Conservation (phyloP, 2,797 vertebrate genomes). For the Toxotes lorentzi region DNA sequence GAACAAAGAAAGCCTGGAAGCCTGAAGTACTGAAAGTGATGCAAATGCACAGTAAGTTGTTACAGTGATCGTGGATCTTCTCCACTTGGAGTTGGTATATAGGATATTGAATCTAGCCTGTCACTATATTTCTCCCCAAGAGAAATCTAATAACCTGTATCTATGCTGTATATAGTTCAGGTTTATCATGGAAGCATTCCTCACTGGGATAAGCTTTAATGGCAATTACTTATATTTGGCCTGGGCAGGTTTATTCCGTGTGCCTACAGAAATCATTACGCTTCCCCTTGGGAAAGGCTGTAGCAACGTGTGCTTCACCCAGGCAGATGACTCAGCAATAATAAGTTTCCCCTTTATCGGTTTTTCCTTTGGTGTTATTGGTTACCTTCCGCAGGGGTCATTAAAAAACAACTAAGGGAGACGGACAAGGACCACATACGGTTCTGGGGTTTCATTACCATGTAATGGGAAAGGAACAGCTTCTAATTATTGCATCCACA, state of each 20-base stretch:
- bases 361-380: conserved; percentile 62
- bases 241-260: conserved; percentile 75
- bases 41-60: conserved; percentile 30
- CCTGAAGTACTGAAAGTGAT: conserved; percentile 36
- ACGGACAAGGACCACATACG: conserved; percentile 15
- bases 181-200: conserved; percentile 72
- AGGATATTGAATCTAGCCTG: conserved; percentile 29
- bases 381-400: conserved; percentile 67
- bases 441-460: conserved; percentile 14
- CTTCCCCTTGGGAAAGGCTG: conserved; percentile 58
- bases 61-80: conserved; percentile 20
- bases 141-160: conserved; percentile 76
- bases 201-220: conserved; percentile 76
- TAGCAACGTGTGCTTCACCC: conserved; percentile 54
- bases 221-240: conserved; percentile 79
- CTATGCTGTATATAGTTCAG: conserved; percentile 73
- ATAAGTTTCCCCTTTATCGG: conserved; percentile 63
- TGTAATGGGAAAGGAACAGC: conserved; percentile 42
- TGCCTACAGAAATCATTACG: conserved; percentile 79
- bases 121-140: conserved; percentile 64
- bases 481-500: conserved; percentile 45
- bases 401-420: conserved; percentile 67
- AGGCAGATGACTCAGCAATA: conserved; percentile 77
- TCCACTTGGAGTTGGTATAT: conserved; percentile 36
- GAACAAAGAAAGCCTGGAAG: background rate